Conservation (phyloP, 2,888 invertebrate species). For the Copidosoma aretas region DNA sequence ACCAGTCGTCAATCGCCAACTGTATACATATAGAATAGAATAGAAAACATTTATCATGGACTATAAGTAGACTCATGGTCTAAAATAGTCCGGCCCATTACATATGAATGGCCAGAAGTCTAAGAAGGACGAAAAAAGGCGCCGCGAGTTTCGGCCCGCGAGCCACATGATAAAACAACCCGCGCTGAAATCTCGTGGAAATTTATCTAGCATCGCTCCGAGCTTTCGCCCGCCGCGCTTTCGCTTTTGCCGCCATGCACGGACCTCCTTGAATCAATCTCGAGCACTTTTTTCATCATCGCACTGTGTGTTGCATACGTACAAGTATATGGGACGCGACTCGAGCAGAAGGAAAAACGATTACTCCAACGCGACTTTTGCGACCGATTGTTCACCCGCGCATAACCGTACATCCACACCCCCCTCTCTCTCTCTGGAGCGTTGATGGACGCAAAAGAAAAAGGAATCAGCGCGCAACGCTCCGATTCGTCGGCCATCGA, state of each 20-base stretch:
- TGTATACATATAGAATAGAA: too few relatives aligned
- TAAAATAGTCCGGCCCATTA: too few relatives aligned
- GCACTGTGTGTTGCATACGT: constrained; percentile 2
- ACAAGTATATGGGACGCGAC: neutral
- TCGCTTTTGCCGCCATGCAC: constrained; percentile 24
- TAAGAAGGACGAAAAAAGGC: too few relatives aligned
- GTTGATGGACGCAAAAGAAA: neutral
- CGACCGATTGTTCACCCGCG: constrained; percentile 35
- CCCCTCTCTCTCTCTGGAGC: neutral
- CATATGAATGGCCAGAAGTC: too few relatives aligned
- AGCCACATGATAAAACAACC: constrained; percentile 7
- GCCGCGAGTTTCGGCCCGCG: neutral
- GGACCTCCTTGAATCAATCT: constrained; percentile 34
- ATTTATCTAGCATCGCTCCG: constrained; percentile 19
- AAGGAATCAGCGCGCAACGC: too few relatives aligned
- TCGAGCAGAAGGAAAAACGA: constrained; percentile 16
- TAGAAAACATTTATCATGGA: too few relatives aligned
- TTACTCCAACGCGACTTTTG: constrained; percentile 16
- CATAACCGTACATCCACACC: too few relatives aligned
- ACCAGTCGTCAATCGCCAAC: too few relatives aligned
- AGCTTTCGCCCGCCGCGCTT: constrained; percentile 30
- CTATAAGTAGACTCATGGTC: too few relatives aligned
- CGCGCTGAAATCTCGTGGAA: constrained; percentile 8
- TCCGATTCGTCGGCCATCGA: too few relatives aligned
- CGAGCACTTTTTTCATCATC: constrained; percentile 21